Evolutionary conservation across 30 jellyfish, hydroid and myxozoan genomes (phyloP).

Genomic region (Nemopilema nomurai): DNA sequence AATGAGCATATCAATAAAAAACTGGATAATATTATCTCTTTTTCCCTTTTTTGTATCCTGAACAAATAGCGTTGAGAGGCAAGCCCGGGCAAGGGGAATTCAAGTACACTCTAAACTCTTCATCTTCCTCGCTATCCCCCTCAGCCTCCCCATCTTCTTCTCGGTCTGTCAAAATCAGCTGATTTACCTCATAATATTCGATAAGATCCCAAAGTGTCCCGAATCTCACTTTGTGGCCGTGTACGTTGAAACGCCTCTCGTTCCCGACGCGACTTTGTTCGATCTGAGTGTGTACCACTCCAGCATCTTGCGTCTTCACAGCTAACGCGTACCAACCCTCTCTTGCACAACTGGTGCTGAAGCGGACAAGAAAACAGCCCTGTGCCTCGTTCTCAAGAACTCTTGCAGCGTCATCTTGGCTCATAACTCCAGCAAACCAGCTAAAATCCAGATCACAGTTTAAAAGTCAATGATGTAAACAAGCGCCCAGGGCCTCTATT

Average conservation of each 20-base stretch:
- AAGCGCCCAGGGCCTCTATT: too few relatives aligned
- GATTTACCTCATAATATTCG: constrained; percentile 10
- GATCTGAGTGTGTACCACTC: constrained; percentile 37
- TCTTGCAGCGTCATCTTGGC: constrained; percentile 17
- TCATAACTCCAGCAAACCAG: constrained; percentile 63
- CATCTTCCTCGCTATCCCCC: constrained; percentile 31
- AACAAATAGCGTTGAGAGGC: constrained; percentile 51
- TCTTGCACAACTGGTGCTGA: constrained; percentile 37
- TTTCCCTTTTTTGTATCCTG: constrained; percentile 34
- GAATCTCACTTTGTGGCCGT: constrained; percentile 4
- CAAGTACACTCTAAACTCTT: constrained; percentile 11
- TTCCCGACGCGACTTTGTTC: constrained; percentile 29
- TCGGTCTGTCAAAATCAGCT: constrained; percentile 21
- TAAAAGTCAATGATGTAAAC: neutral
- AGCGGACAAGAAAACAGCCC: constrained; percentile 53
- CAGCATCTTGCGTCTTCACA: constrained; percentile 16
- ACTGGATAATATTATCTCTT: neutral
- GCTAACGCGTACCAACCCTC: constrained; percentile 57
- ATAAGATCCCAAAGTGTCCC: constrained; percentile 26
- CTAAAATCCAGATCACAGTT: too few relatives aligned
- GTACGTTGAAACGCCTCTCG: constrained; percentile 1
- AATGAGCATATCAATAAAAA: neutral
- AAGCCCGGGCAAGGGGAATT: constrained; percentile 37
- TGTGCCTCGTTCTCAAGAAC: neutral
- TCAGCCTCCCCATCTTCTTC: constrained; percentile 15